Percentiles rank a stretch among this genome's conserved stretches.
Evolutionary conservation across 2,797 vertebrate genomes (phyloP).

Genomic region (Syngnathus rostellatus): DNA sequence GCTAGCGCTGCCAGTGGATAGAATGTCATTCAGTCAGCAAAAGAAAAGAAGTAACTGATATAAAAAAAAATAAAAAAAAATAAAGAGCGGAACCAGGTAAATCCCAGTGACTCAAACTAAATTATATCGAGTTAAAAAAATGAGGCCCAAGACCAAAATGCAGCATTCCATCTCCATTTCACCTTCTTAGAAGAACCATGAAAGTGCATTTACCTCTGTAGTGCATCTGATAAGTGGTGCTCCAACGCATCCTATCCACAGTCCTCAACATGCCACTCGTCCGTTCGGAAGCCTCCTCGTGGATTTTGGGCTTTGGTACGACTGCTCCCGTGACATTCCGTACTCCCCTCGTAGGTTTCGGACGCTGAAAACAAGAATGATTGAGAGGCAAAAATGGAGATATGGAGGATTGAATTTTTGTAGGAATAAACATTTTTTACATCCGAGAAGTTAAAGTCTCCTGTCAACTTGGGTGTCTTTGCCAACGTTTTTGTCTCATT

Average conservation of each 20-base stretch:
- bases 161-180: neutral
- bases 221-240: constrained; percentile 65
- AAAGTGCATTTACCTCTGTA: constrained; percentile 64
- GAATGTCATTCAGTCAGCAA: no score
- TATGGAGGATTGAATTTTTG: neutral
- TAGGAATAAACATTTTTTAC: constrained; percentile 47
- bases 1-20: no score
- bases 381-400: no score
- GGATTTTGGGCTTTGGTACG: constrained; percentile 49
- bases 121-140: no score
- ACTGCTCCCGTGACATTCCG: constrained; percentile 54
- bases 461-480: constrained; percentile 55
- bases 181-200: neutral
- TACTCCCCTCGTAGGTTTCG: constrained; percentile 53
- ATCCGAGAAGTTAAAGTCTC: constrained; percentile 61
- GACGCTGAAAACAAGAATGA: constrained; percentile 40
- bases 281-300: constrained; percentile 53
- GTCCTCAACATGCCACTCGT: constrained; percentile 69
- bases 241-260: constrained; percentile 64
- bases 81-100: no score
- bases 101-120: no score
- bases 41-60: no score
- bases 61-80: no score
- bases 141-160: no score
- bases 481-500: constrained; percentile 50